Evolutionary conservation across 2,797 vertebrate species (phyloP).

Genomic region (Australoheros facetus): DNA sequence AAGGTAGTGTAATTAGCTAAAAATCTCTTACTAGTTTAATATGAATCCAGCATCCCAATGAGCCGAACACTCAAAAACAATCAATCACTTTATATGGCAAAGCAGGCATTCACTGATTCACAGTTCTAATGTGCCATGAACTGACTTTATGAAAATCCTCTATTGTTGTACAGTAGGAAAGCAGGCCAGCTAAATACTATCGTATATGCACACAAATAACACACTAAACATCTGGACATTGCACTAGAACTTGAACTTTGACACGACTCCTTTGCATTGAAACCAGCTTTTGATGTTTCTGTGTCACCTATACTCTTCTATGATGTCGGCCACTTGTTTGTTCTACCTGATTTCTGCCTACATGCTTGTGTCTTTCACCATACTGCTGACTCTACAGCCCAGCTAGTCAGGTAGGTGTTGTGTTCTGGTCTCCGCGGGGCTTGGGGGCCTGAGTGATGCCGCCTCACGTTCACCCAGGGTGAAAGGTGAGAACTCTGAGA

Average conservation of each 20-base stretch:
- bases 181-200: neutral
- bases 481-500: slow-evolving; percentile 84
- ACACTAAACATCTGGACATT: neutral
- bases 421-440: slow-evolving; percentile 69
- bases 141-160: neutral
- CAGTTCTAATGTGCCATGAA: neutral
- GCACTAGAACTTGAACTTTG: slow-evolving; percentile 20
- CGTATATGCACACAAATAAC: neutral
- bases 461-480: slow-evolving; percentile 73
- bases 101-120: neutral
- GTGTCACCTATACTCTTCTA: slow-evolving; percentile 40
- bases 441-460: slow-evolving; percentile 53
- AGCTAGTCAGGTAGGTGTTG: slow-evolving; percentile 60
- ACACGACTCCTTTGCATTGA: neutral
- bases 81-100: neutral
- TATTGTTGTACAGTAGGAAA: neutral
- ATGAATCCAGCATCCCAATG: neutral
- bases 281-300: slow-evolving; percentile 24
- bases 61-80: neutral
- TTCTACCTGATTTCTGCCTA: slow-evolving; percentile 46
- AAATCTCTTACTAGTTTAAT: neutral
- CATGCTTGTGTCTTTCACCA: slow-evolving; percentile 49
- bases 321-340: slow-evolving; percentile 48
- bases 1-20: neutral
- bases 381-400: slow-evolving; percentile 35